Conservation (phyloP, 2,888 invertebrate genomes). For the Lasioglossum lativentre region DNA sequence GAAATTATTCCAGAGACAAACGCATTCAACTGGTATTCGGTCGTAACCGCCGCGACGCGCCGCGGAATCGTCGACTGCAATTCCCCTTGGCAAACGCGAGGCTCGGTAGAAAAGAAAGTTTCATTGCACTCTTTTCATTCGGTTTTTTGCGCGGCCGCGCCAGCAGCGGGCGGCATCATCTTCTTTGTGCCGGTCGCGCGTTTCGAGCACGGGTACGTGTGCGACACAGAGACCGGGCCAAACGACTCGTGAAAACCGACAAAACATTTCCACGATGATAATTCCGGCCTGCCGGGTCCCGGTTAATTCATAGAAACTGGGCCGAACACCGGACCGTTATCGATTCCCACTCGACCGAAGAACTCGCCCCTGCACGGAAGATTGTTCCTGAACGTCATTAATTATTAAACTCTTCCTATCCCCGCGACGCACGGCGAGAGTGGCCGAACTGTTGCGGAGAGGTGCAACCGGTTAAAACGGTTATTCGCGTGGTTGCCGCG, state of each 20-base stretch:
- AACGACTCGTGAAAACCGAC: constrained; percentile 5
- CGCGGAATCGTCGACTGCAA: neutral
- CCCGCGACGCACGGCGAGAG: neutral
- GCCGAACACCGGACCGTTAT: neutral
- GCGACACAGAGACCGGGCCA: neutral
- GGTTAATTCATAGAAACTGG: constrained; percentile 7
- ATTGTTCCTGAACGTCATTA: constrained; percentile 16
- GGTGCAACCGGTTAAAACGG: constrained; percentile 3
- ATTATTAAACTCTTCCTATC: neutral
- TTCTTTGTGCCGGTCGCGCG: neutral
- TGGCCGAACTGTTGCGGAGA: neutral
- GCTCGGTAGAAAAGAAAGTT: neutral
- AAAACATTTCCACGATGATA: neutral
- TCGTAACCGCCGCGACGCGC: neutral
- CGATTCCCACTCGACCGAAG: constrained; percentile 11
- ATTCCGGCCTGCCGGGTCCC: neutral
- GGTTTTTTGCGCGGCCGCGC: neutral
- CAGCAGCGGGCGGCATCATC: neutral
- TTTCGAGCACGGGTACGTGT: neutral
- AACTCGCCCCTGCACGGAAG: neutral
- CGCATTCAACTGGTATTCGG: neutral
- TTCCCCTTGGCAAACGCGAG: neutral
- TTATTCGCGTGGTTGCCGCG: neutral
- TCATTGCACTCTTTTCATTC: neutral
- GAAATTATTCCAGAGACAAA: neutral